phyloP scores from a whole-genome alignment of 2,888 invertebrate species.

The Meliscaeva auricollis region DNA sequence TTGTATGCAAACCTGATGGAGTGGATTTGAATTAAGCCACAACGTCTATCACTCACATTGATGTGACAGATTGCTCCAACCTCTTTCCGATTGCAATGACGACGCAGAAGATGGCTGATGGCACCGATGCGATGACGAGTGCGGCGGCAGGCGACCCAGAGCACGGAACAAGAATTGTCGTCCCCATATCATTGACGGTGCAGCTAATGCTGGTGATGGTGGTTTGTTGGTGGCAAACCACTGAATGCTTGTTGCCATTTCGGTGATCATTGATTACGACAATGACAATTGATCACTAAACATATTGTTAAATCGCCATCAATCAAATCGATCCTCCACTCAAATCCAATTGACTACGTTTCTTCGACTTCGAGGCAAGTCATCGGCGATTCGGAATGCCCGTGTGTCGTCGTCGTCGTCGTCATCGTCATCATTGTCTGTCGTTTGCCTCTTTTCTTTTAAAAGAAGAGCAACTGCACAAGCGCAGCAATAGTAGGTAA shows the following conservation, averaged over 20 bases:
- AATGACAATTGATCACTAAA: slow-evolving; percentile 82
- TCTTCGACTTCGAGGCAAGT: slow-evolving; percentile 21
- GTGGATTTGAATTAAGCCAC: slow-evolving; percentile 76
- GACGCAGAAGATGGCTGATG: slow-evolving; percentile 25
- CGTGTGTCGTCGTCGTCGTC: not conserved
- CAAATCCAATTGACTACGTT: slow-evolving; percentile 56
- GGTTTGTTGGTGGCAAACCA: slow-evolving; percentile 64
- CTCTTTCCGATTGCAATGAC: slow-evolving; percentile 44
- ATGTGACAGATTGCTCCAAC: slow-evolving; percentile 72
- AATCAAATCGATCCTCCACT: slow-evolving; percentile 80
- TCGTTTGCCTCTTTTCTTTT: slow-evolving; percentile 10
- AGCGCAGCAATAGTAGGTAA: slow-evolving; percentile 5
- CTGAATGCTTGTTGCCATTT: slow-evolving; percentile 73
- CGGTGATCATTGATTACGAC: slow-evolving; percentile 76
- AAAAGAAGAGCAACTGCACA: slow-evolving; percentile 27
- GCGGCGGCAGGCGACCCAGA: not conserved
- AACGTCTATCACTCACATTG: slow-evolving; percentile 77
- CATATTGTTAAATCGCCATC: slow-evolving; percentile 83
- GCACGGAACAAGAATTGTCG: slow-evolving; percentile 28
- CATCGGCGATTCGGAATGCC: slow-evolving; percentile 37
- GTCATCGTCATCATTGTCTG: not conserved
- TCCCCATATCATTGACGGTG: slow-evolving; percentile 69
- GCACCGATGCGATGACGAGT: slow-evolving; percentile 24
- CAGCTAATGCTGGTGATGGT: slow-evolving; percentile 40
- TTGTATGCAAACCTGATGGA: slow-evolving; percentile 77